These are phyloP conservation scores for Melipona quadrifasciata DNA, from an alignment of 1,140 invertebrate species.

Conservation along the genomic window DNA sequence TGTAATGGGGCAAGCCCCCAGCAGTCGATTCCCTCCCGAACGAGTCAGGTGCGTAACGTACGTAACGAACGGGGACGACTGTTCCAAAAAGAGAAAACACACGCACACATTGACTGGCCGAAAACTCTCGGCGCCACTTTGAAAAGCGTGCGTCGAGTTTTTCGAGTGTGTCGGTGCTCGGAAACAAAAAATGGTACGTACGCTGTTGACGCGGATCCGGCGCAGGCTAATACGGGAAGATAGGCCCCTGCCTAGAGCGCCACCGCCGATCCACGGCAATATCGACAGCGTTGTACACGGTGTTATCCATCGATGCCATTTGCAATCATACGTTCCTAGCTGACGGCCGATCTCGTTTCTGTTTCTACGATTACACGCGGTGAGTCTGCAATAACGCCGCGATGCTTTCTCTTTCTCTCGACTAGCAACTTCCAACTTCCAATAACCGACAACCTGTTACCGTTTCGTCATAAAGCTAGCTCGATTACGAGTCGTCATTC, in stretches of 20 bases:
- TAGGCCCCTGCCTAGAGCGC: not conserved
- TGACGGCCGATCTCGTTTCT: constrained; percentile 52
- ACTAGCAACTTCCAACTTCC: constrained; percentile 8
- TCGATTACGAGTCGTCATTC: constrained; percentile 28
- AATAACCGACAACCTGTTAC: constrained; percentile 63
- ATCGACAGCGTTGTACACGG: constrained; percentile 39
- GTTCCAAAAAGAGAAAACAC: not conserved
- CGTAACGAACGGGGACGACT: not conserved
- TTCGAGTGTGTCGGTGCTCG: not conserved
- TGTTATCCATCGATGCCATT: constrained; percentile 44
- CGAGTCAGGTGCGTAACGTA: not conserved
- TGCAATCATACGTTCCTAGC: constrained; percentile 39
- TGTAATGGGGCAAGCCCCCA: not conserved
- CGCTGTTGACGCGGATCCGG: not conserved
- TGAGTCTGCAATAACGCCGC: constrained; percentile 65
- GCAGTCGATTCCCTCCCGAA: not conserved
- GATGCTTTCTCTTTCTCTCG: constrained; percentile 26
- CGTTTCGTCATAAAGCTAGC: constrained; percentile 49
- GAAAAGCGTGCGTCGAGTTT: constrained; percentile 15
- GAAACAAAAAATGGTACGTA: constrained; percentile 10
- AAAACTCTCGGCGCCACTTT: not conserved
- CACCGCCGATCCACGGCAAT: constrained; percentile 55
- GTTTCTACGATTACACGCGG: constrained; percentile 50
- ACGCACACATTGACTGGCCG: not conserved
- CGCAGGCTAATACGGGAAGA: constrained; percentile 27